Conservation (phyloP, 2,888 invertebrate genomes). For the Antitype chi region DNA sequence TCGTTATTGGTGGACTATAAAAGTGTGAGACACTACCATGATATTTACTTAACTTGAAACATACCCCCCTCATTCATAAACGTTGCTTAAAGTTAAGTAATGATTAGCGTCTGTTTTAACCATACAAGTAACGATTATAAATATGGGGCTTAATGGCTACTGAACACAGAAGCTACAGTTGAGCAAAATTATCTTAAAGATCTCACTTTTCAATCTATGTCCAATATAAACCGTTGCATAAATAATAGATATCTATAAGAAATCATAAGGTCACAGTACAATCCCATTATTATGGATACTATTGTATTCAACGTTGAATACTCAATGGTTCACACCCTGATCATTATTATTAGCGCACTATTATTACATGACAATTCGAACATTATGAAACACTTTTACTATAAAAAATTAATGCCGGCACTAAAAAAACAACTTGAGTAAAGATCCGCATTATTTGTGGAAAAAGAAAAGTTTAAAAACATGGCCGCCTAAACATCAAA, state of each 20-base stretch:
- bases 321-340: constrained; percentile 34
- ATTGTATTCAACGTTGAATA: constrained; percentile 33
- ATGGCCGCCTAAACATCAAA: constrained; percentile 13
- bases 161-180: not conserved
- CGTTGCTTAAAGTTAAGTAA: too few relatives aligned
- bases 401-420: constrained; percentile 25
- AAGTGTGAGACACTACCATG: not conserved
- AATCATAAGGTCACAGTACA: constrained; percentile 47
- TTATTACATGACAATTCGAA: constrained; percentile 37
- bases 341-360: constrained; percentile 46
- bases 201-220: constrained; percentile 3
- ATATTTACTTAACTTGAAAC: not conserved
- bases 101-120: too few relatives aligned
- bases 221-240: constrained; percentile 20
- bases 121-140: too few relatives aligned
- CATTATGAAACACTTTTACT: constrained; percentile 48
- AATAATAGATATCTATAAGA: constrained; percentile 24
- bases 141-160: not conserved
- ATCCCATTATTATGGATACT: too few relatives aligned
- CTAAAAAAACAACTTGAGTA: constrained; percentile 8
- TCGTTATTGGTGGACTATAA: not conserved
- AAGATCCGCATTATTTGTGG: not conserved
- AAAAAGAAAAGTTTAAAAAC: not conserved
- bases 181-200: not conserved
- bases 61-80: too few relatives aligned